Percentiles rank a stretch among this genome's conserved stretches.
Evolutionary conservation across 2,797 vertebrate genomes (phyloP).

Genomic region (Gymnothorax javanicus): DNA sequence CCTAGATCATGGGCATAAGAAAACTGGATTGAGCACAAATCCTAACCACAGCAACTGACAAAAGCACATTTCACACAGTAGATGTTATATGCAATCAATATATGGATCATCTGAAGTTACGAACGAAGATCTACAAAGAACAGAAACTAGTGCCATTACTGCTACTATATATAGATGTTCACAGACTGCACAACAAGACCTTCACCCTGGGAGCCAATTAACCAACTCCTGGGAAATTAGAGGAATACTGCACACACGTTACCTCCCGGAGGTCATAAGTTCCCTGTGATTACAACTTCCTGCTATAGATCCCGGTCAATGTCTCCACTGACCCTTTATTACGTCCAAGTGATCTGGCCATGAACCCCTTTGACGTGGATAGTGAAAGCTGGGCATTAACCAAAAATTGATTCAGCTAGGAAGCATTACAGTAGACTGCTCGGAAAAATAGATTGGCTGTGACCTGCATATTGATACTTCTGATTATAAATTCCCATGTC

Average conservation of each 20-base stretch:
- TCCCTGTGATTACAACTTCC: constrained; percentile 20
- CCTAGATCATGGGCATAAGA: constrained; percentile 94
- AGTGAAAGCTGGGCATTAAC: not conserved
- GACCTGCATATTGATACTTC: not conserved
- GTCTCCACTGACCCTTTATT: not conserved
- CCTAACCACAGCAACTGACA: constrained; percentile 42
- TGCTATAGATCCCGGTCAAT: not conserved
- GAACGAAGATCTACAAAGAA: not conserved
- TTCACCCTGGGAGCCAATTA: constrained; percentile 38
- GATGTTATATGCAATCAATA: not conserved
- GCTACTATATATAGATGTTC: not conserved
- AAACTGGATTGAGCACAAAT: constrained; percentile 95
- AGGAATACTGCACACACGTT: constrained; percentile 18
- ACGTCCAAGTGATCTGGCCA: not conserved
- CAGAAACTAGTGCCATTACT: not conserved
- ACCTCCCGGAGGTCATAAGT: constrained; percentile 26
- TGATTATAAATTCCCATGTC: not conserved
- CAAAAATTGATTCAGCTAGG: not conserved
- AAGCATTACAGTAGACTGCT: not conserved
- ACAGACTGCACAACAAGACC: not conserved
- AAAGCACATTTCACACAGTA: not conserved
- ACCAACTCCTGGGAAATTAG: constrained; percentile 27
- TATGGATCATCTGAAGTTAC: not conserved
- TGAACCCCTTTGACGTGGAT: not conserved
- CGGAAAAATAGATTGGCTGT: not conserved